Conservation (phyloP, 2,113 vertebrate genomes). For the Mesocricetus auratus region DNA sequence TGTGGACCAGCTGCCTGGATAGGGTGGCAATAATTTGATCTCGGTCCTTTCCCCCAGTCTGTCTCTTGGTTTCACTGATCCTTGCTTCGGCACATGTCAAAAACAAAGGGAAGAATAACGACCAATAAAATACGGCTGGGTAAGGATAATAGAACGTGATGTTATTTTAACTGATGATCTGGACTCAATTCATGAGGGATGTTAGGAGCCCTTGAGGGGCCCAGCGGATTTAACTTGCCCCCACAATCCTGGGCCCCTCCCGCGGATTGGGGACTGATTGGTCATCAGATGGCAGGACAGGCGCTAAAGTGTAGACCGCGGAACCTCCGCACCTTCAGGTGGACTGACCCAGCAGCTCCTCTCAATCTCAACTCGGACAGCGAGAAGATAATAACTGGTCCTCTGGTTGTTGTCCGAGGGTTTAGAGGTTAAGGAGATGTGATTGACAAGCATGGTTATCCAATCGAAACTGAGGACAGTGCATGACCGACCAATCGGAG, state of each 20-base stretch:
- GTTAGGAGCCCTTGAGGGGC: neutral
- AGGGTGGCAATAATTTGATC: neutral
- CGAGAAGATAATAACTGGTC: neutral
- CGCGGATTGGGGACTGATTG: neutral
- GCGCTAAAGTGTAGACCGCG: neutral
- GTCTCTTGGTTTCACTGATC: neutral
- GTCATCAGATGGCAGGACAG: neutral
- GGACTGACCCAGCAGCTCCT: rapidly evolving
- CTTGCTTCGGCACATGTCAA: neutral
- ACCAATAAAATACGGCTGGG: neutral
- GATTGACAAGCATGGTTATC: slow-evolving; percentile 53
- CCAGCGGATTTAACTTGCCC: neutral
- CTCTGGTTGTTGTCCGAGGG: slow-evolving; percentile 37
- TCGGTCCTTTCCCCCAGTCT: neutral
- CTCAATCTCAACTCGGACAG: slow-evolving; percentile 14
- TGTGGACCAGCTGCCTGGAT: neutral
- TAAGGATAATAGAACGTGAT: neutral
- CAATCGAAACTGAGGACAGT: slow-evolving; percentile 17
- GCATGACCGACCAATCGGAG: slow-evolving; percentile 61
- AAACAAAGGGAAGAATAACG: neutral
- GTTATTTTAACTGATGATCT: neutral
- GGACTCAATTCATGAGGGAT: neutral
- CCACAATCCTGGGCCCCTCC: neutral
- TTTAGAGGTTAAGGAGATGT: neutral
- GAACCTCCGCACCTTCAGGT: rapidly evolving